Percentiles rank a stretch among this genome's conserved stretches.
These are phyloP conservation scores for Colistium nudipinnis DNA, from an alignment of 2,113 vertebrate genomes.

Conservation along the genomic window DNA sequence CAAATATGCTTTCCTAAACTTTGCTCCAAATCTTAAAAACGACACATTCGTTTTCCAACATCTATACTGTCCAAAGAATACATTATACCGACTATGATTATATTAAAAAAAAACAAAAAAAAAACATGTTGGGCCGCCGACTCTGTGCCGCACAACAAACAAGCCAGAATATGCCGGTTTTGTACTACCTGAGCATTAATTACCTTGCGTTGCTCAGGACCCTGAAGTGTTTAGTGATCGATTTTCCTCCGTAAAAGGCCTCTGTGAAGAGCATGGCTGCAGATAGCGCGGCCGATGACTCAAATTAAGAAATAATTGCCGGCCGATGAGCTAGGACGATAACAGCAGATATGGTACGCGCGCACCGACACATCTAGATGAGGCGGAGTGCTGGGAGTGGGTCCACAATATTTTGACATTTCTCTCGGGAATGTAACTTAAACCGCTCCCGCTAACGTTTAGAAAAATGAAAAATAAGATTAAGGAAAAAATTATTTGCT, in stretches of 20 bases:
- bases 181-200: conserved; percentile 7
- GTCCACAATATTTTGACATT: not conserved
- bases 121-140: not conserved
- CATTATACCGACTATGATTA: not conserved
- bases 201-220: conserved; percentile 2
- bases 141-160: not conserved
- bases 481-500: conserved; percentile 30
- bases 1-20: no score
- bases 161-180: not conserved
- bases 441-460: not conserved
- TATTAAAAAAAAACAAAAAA: not conserved
- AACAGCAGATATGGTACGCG: conserved; percentile 35
- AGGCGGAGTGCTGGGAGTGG: not conserved
- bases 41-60: no score
- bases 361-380: conserved; percentile 9
- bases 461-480: conserved; percentile 11
- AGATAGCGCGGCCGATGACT: conserved; percentile 59
- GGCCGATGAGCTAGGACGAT: conserved; percentile 56
- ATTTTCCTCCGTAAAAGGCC: conserved; percentile 53
- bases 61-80: not conserved
- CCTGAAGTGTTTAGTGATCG: conserved; percentile 17
- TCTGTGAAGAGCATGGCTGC: conserved; percentile 40
- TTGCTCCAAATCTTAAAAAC: no score
- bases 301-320: conserved; percentile 50
- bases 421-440: not conserved